Percentiles rank a stretch among this genome's conserved stretches.
Conservation (phyloP, 2,888 invertebrate genomes). For the Phragmatobia fuliginosa region DNA sequence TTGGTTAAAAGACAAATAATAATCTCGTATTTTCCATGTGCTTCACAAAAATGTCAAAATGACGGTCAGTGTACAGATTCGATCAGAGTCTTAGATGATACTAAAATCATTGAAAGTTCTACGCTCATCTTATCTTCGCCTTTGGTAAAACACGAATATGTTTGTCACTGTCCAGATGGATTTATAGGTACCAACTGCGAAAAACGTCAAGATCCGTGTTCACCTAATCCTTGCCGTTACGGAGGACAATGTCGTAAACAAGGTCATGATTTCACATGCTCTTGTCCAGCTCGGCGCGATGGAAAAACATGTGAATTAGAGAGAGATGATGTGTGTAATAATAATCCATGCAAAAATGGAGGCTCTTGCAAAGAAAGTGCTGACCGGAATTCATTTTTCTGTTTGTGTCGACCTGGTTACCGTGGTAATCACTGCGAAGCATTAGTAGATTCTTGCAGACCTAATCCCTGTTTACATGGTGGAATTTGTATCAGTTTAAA, state of each 20-base stretch:
- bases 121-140: conserved; percentile 94
- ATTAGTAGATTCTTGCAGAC: conserved; percentile 95
- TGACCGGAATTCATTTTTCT: conserved; percentile 96
- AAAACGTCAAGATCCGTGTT: conserved; percentile 95
- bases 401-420: conserved; percentile 96
- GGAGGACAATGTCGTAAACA: conserved; percentile 94
- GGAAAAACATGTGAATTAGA: conserved; percentile 95
- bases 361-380: conserved; percentile 96
- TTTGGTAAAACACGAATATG: conserved; percentile 91
- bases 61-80: conserved; percentile 92
- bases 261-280: conserved; percentile 94
- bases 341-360: conserved; percentile 95
- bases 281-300: conserved; percentile 92
- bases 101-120: conserved; percentile 93
- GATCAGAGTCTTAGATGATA: conserved; percentile 89
- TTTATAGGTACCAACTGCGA: conserved; percentile 94
- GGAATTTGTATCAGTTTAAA: conserved; percentile 96
- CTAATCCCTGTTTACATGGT: conserved; percentile 96
- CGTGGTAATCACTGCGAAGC: conserved; percentile 96
- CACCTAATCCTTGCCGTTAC: conserved; percentile 94
- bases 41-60: conserved; percentile 91
- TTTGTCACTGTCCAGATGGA: conserved; percentile 93
- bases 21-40: conserved; percentile 93
- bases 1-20: conserved; percentile 87
- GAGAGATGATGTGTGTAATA: conserved; percentile 93